These are phyloP conservation scores for Meteorus cinctellus DNA, from an alignment of 2,888 invertebrate species.

Conservation along the genomic window DNA sequence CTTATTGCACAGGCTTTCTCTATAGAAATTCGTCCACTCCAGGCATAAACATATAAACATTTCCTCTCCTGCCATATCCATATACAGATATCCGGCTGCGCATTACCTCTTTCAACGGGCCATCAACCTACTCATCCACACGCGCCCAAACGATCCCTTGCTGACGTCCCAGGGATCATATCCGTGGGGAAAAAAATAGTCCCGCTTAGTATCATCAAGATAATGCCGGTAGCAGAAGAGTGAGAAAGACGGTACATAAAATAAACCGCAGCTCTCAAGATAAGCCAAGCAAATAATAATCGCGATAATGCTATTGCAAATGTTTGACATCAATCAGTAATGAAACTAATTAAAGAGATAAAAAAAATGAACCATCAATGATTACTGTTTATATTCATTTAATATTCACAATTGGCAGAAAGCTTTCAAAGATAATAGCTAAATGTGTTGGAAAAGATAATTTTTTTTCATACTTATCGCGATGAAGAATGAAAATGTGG, in stretches of 20 bases:
- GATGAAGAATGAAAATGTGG: background rate
- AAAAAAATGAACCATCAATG: background rate
- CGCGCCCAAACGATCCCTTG: background rate
- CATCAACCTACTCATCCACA: conserved; percentile 5
- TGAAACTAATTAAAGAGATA: background rate
- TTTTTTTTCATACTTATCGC: background rate
- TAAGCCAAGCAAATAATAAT: conserved; percentile 27
- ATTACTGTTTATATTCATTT: background rate
- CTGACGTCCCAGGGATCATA: background rate
- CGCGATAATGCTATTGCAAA: conserved; percentile 27
- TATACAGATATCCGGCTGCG: background rate
- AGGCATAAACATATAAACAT: background rate
- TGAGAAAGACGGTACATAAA: background rate
- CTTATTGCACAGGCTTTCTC: conserved; percentile 19
- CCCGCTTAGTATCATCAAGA: background rate
- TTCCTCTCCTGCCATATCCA: background rate
- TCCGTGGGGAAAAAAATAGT: conserved; percentile 10
- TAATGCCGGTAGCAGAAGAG: background rate
- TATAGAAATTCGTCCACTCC: background rate
- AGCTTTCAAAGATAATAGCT: background rate
- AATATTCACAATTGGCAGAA: background rate
- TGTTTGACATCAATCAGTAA: conserved; percentile 23
- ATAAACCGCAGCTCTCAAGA: background rate
- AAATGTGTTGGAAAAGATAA: background rate
- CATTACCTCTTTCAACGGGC: conserved; percentile 6